Evolutionary conservation across 2,113 vertebrate species (phyloP), one percentile per base, ranked within the genome.

Genomic region (Dipodomys spectabilis): DNA sequence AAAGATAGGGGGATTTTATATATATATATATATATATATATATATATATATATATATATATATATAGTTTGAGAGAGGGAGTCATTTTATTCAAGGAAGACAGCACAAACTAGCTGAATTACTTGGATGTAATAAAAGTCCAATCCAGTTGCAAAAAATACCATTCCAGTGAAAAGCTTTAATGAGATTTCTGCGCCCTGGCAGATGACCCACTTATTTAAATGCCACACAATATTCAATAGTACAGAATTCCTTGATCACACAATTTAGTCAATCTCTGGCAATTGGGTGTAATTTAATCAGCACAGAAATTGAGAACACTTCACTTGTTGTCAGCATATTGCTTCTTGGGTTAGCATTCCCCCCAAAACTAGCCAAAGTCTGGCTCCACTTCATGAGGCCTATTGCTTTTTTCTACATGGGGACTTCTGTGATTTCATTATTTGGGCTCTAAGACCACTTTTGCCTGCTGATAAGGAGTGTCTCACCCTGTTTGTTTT

Each of bases 161-260:
- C 64, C 84, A 94, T 90, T 57, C 90, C 96, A 82, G 44, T 87
- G 93, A 95, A 96, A 94, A 84, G 88, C 82, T 94, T 88, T 95
- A 95, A 95, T 95, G 81, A 95, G 92, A 86, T 90, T 89, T 96
- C 89, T 93, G 85, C 4, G 94, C 60, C 87, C 94, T 71, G 88
- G 68, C 84, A 94, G 81, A 94, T 95, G 93, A 96, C 79, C 85
- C 85, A 93, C 72, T 95, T 97, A 93, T 86, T 93, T 96, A 93
- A 96, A 95, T 93, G 79, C 79, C 87, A 90, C 67, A 80, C 74
- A 57, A 44, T 86, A 92, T 88, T 87, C 94, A 94, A 62, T 73
- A 80, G 87, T 92, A 57, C 82, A 93, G 82, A 90, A 95, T 96
- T 95, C 93, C 92, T 94, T 69, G 82, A 86, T 80, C 82, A 94